These are phyloP conservation scores for Hyperoplus immaculatus DNA, from an alignment of 2,797 vertebrate genomes.

Conservation along the genomic window DNA sequence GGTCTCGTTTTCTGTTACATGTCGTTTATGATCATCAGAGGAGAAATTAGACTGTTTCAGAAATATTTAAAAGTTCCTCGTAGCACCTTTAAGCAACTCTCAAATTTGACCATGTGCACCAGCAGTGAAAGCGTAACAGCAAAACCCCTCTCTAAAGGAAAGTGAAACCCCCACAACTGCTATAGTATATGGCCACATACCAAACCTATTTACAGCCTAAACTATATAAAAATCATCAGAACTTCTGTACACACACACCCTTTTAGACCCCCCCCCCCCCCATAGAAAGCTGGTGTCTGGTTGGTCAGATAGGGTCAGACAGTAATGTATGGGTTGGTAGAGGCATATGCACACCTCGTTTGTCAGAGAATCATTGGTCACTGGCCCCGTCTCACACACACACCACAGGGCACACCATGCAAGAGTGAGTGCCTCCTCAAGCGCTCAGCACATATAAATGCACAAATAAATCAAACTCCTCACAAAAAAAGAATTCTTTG, in stretches of 20 bases:
- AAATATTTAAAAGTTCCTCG: too few relatives aligned
- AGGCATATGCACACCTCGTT: conserved; percentile 73
- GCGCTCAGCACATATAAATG: conserved; percentile 78
- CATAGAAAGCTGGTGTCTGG: conserved; percentile 43
- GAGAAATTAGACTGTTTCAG: too few relatives aligned
- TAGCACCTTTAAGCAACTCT: neutral
- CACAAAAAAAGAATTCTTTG: conserved; percentile 58
- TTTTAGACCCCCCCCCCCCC: conserved; percentile 8
- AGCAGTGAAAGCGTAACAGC: neutral
- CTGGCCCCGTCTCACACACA: conserved; percentile 70
- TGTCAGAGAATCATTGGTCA: conserved; percentile 81
- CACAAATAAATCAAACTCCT: conserved; percentile 83
- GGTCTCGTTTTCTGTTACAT: too few relatives aligned
- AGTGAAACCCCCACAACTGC: neutral
- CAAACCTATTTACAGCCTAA: neutral
- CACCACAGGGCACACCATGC: conserved; percentile 72
- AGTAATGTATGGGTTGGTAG: conserved; percentile 75
- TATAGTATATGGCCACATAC: neutral
- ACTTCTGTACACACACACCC: conserved; percentile 4
- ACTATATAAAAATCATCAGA: conserved; percentile 42
- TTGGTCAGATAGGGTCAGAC: conserved; percentile 76
- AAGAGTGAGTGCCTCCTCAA: conserved; percentile 73
- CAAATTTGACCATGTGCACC: conserved; percentile 7
- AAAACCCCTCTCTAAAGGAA: neutral
- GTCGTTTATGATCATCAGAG: too few relatives aligned